Percentiles rank a stretch among this genome's conserved stretches.
phyloP scores from a whole-genome alignment of 2,797 vertebrate genomes.

The Mormyrops boulengeri region DNA sequence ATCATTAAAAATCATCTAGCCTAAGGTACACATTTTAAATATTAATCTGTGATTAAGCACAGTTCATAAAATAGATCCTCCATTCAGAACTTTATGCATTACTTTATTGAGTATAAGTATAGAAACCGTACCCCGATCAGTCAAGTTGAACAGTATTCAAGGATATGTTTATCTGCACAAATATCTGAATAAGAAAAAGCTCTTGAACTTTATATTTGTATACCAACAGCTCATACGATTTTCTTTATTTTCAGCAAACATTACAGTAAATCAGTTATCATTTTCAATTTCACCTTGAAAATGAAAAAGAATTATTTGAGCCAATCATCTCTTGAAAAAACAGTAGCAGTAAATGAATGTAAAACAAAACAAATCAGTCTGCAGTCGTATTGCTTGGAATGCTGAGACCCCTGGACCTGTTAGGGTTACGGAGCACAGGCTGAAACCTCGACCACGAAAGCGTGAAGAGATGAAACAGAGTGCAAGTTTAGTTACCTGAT shows the following conservation, averaged over 20 bases:
- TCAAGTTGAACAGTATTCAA: neutral
- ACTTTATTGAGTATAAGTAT: slow-evolving; percentile 9
- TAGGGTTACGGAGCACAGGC: neutral
- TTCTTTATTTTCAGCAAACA: neutral
- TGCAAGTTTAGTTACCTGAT: neutral
- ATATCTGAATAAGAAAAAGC: neutral
- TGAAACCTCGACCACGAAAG: neutral
- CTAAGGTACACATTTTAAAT: neutral
- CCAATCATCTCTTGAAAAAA: neutral
- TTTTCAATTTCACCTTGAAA: neutral
- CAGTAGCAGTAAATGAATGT: neutral
- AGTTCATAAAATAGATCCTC: neutral
- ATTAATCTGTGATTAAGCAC: neutral
- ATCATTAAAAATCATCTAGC: neutral
- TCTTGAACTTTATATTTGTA: neutral
- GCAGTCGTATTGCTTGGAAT: neutral
- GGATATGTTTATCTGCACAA: neutral
- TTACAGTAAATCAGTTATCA: neutral
- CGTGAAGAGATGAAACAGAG: neutral
- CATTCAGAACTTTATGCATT: neutral
- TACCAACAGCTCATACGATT: neutral
- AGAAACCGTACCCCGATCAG: neutral
- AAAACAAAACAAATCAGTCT: neutral
- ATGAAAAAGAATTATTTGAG: neutral
- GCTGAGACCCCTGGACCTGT: neutral